Evolutionary conservation across 2,888 invertebrate genomes (phyloP).

Genomic region (Melangyna quadrimaculata): DNA sequence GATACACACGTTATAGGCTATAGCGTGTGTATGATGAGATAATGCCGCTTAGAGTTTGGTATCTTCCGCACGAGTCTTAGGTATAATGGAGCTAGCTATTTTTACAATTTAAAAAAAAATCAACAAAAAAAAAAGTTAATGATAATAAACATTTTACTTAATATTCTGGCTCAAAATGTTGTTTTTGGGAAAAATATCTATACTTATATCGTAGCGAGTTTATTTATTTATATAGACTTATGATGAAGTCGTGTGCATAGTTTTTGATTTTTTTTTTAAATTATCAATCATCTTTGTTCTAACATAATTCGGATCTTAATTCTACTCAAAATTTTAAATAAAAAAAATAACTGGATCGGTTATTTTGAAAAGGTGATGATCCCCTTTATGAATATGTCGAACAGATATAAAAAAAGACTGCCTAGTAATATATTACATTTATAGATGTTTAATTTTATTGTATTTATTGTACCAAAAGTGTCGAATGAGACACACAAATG

Average conservation of each 20-base stretch:
- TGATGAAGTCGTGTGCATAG: background rate
- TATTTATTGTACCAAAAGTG: no score
- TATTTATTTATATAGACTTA: background rate
- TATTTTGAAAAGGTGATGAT: no score
- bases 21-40: constrained; percentile 17
- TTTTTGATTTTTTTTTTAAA: background rate
- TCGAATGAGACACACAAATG: no score
- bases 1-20: no score
- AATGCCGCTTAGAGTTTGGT: background rate
- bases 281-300: no score
- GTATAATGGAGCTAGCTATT: constrained; percentile 10
- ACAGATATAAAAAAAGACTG: no score
- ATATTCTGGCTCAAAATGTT: background rate
- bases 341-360: no score
- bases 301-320: no score
- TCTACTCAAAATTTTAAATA: no score
- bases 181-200: background rate
- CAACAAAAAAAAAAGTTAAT: background rate
- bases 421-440: no score
- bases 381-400: no score
- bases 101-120: constrained; percentile 9
- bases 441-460: no score
- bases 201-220: background rate
- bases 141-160: constrained; percentile 12
- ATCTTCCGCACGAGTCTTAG: background rate